These are phyloP conservation scores for Tenthredo amoena DNA, from an alignment of 2,888 invertebrate genomes.

Conservation along the genomic window DNA sequence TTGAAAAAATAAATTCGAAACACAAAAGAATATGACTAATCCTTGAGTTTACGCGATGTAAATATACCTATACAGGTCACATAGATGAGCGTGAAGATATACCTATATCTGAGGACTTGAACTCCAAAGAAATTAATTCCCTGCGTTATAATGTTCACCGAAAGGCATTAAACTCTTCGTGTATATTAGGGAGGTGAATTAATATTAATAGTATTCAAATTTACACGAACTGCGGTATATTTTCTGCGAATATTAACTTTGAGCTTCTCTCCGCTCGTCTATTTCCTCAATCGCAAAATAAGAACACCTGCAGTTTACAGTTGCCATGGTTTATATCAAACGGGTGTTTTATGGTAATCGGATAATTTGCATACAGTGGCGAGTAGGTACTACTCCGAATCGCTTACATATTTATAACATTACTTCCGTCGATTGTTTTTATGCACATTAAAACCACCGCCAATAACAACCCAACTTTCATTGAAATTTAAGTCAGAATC, in stretches of 20 bases:
- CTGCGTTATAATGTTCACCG: no score
- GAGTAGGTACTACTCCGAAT: constrained; percentile 52
- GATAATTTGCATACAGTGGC: constrained; percentile 38
- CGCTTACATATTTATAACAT: constrained; percentile 72
- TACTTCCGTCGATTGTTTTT: constrained; percentile 75
- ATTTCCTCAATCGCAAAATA: background rate
- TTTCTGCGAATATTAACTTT: background rate
- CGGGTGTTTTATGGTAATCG: constrained; percentile 25
- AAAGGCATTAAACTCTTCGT: background rate
- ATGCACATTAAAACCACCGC: constrained; percentile 26
- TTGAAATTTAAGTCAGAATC: constrained; percentile 30
- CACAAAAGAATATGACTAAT: background rate
- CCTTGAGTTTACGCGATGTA: background rate
- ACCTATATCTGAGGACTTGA: background rate
- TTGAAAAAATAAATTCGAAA: background rate
- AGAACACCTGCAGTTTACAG: constrained; percentile 23
- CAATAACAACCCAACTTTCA: constrained; percentile 20
- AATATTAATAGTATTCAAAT: background rate
- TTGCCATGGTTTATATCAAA: constrained; percentile 12
- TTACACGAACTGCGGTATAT: background rate
- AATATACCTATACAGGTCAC: background rate
- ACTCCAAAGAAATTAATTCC: background rate
- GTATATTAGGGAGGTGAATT: background rate
- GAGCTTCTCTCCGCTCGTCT: background rate
- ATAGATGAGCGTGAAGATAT: background rate